Base-by-base conservation (phyloP, 2,888 invertebrate species). In the Aplocera efformata region DNA sequence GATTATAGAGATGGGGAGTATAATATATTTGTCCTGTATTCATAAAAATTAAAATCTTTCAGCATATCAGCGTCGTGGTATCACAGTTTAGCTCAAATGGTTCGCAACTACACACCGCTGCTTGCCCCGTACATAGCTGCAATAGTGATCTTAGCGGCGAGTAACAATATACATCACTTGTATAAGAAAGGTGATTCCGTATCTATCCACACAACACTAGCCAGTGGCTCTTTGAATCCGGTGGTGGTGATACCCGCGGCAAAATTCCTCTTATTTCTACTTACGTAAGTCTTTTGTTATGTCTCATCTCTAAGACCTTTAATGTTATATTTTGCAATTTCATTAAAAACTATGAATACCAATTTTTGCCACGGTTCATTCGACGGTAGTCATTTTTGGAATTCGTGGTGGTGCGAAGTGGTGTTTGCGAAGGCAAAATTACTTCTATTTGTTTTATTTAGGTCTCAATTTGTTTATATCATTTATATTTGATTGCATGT, bases 61-160 rank as follows among this genome's bases (percentile, higher is more conserved):
- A 92, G 91, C 43, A 83, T 92, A 37, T 73, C 90, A 42, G 72
- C 89, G 34, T 90, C 92, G 0, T 79, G 91, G 72, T 83, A 90
- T 42, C 89, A 90, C 35, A 88, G 90, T 1, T 64, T 93, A 5
- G 91, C 91, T 0, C 92, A 94, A 61, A 69, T 94, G 21, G 90
- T 91, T 1, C 89, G 93, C 23, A 90, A 92, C 70, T 94, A 93
- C 67, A 83, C 90, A 0, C 88, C 92, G 1, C 82, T 92, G 51
- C 59, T 95, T 5, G 80, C 93, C 0, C 90, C 93, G 0, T 93
- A 94, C 67, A 69, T 93, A 3, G 90, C 90, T 0, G 92, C 91
- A 1, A 90, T 94, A 21, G 56, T 93, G 0, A 67, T 94, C 3
- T 71, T 94, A 53, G 89, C 91, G 0, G 79, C 92, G 0, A 82